Conservation (phyloP, 2,888 invertebrate species). For the Conops quadrifasciatus region DNA sequence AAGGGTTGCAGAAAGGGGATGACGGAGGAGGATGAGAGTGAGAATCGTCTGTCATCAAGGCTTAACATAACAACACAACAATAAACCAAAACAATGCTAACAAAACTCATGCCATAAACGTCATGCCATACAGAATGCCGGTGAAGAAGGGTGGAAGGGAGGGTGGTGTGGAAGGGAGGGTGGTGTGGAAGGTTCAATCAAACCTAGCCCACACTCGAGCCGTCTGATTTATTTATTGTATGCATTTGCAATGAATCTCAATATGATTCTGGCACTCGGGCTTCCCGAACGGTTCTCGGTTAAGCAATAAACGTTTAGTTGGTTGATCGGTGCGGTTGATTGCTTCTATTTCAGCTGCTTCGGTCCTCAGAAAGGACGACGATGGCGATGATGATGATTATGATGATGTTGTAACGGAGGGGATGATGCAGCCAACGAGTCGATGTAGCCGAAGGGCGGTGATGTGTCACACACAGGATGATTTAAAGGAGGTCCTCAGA, state of each 20-base stretch:
- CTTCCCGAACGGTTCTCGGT: not conserved
- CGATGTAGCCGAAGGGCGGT: not conserved
- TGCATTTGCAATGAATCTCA: slow-evolving; percentile 22
- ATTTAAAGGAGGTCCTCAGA: too few relatives aligned
- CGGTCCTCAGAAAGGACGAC: too few relatives aligned
- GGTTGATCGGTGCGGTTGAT: not conserved
- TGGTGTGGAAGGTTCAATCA: slow-evolving; percentile 5
- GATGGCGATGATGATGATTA: too few relatives aligned
- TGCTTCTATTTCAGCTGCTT: not conserved
- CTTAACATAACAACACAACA: too few relatives aligned
- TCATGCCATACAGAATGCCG: not conserved
- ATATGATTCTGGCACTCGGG: not conserved
- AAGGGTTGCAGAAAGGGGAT: too few relatives aligned
- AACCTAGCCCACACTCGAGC: not conserved
- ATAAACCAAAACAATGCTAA: not conserved
- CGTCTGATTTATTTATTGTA: slow-evolving; percentile 24
- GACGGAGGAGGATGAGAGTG: too few relatives aligned
- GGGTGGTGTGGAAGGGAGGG: too few relatives aligned
- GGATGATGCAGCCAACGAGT: not conserved
- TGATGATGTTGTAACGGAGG: too few relatives aligned
- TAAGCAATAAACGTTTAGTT: slow-evolving; percentile 13
- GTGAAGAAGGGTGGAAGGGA: too few relatives aligned
- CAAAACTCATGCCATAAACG: not conserved
- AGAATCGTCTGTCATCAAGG: too few relatives aligned
- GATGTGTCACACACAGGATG: not conserved